A percentile compares a stretch with the other conserved stretches of the same genome.
phyloP scores from a whole-genome alignment of 2,113 vertebrate species.

The Phalacrocorax aristotelis region DNA sequence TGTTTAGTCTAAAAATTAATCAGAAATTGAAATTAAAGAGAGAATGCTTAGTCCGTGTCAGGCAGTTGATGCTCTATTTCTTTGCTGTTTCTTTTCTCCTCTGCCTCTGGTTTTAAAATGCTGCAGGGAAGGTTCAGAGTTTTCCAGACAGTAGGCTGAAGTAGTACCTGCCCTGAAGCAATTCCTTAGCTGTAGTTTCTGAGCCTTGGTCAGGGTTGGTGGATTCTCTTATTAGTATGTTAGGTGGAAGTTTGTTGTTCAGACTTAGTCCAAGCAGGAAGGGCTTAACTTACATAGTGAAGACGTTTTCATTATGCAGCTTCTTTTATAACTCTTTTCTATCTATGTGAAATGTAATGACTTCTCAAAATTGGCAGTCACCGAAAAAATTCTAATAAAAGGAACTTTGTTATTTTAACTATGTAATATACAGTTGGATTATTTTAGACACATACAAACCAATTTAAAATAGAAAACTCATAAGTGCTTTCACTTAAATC shows the following conservation, averaged over 20 bases:
- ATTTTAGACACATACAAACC: not conserved
- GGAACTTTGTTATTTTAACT: not conserved
- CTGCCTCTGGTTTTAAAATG: not conserved
- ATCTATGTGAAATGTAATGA: not conserved
- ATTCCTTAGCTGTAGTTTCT: not conserved
- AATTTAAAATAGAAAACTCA: constrained; percentile 34
- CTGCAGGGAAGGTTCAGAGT: not conserved
- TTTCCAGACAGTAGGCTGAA: not conserved
- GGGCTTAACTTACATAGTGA: not conserved
- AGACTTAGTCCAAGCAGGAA: not conserved
- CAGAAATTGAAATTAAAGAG: not conserved
- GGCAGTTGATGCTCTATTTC: not conserved
- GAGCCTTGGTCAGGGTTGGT: not conserved
- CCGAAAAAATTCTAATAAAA: not conserved
- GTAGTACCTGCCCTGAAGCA: not conserved
- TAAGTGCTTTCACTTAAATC: not conserved
- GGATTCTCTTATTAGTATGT: not conserved
- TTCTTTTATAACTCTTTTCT: not conserved
- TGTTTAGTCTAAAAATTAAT: not conserved
- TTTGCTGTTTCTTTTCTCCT: not conserved
- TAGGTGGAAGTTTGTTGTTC: not conserved
- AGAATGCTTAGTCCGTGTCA: not conserved
- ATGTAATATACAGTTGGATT: not conserved
- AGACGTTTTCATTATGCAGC: not conserved
- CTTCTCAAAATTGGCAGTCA: not conserved